These are phyloP conservation scores for Microcebus jonahi DNA, from an alignment of 2,113 vertebrate species.

Conservation along the genomic window DNA sequence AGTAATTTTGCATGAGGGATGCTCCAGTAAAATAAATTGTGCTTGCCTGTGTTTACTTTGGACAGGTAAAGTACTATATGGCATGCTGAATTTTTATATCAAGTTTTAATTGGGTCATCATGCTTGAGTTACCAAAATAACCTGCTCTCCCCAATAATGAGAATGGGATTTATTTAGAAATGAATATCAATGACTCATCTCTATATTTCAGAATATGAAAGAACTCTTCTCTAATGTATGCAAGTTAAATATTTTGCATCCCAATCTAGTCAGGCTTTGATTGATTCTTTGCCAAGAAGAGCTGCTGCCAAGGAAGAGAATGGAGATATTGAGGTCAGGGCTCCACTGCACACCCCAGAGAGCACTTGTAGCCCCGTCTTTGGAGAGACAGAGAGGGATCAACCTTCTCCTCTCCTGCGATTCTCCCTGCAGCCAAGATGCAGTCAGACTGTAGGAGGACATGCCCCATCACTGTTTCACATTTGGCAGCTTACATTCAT, in stretches of 20 bases:
- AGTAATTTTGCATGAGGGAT: slow-evolving; percentile 71
- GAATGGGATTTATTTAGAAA: slow-evolving; percentile 71
- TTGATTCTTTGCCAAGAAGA: slow-evolving; percentile 9
- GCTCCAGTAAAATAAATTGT: slow-evolving; percentile 71
- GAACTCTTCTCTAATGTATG: slow-evolving; percentile 39
- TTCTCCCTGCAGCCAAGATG: neutral
- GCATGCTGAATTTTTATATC: slow-evolving; percentile 71
- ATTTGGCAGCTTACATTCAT: neutral
- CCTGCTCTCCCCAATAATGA: slow-evolving; percentile 56
- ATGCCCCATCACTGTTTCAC: too few relatives aligned
- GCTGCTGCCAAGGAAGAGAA: neutral
- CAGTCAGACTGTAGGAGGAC: neutral
- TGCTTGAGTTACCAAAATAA: slow-evolving; percentile 71
- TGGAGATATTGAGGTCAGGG: neutral
- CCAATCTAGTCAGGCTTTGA: slow-evolving; percentile 27
- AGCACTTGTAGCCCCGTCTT: neutral
- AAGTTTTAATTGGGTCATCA: slow-evolving; percentile 78
- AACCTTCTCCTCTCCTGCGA: neutral
- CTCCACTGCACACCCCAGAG: neutral
- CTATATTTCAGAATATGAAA: slow-evolving; percentile 40
- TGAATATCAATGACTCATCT: slow-evolving; percentile 59
- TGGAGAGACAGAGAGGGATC: neutral
- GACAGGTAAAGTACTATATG: slow-evolving; percentile 68
- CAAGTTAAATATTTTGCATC: slow-evolving; percentile 68
- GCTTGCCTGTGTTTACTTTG: slow-evolving; percentile 73